phyloP scores from a whole-genome alignment of 2,797 vertebrate genomes.

The Sebastiscus albofasciatus region DNA sequence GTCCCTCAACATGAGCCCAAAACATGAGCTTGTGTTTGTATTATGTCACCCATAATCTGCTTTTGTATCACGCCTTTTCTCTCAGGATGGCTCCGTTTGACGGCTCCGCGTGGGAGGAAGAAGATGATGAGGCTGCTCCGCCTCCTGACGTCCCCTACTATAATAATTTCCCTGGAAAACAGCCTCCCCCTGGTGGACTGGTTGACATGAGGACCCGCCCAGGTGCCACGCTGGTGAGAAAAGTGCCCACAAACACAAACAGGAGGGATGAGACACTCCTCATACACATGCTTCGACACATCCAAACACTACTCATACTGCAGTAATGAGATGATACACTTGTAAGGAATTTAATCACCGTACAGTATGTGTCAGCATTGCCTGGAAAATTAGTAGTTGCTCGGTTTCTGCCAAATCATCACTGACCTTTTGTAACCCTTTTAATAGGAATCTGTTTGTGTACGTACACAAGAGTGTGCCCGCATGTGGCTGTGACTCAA shows the following conservation, averaged over 20 bases:
- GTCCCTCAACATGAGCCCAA: not conserved
- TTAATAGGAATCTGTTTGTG: not conserved
- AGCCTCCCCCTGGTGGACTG: conserved; percentile 93
- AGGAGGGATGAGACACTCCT: not conserved
- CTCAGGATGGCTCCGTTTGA: conserved; percentile 96
- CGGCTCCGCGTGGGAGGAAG: conserved; percentile 97
- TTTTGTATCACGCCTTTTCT: not conserved
- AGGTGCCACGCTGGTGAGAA: conserved; percentile 91
- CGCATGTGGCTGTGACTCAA: conserved; percentile 10
- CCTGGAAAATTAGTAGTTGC: too few species aligned
- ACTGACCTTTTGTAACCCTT: not conserved
- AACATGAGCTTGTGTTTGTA: not conserved
- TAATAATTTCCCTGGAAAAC: conserved; percentile 97
- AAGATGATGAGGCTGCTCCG: conserved; percentile 91
- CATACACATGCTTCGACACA: not conserved
- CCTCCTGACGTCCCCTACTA: conserved; percentile 94
- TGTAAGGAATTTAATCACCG: not conserved
- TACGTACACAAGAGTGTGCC: not conserved
- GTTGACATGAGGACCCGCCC: conserved; percentile 91
- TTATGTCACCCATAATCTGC: not conserved
- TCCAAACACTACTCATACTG: not conserved
- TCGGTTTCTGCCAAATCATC: conserved; percentile 1
- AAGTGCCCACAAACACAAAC: not conserved
- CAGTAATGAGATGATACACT: not conserved
- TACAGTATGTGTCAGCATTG: not conserved